phyloP scores from a whole-genome alignment of 2,888 invertebrate genomes.

The Lysandra coridon region DNA sequence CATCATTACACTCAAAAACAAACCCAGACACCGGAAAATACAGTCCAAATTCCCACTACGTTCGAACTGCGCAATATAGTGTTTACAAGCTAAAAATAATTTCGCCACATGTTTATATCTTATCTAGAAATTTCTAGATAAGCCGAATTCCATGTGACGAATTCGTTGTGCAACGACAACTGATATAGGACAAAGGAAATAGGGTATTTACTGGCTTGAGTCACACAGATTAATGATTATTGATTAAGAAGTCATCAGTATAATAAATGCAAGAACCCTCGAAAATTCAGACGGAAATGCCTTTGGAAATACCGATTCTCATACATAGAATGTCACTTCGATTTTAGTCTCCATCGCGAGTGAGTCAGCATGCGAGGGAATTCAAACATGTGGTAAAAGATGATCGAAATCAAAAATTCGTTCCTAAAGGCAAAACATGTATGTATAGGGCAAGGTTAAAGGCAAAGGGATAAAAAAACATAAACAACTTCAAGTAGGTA shows the following conservation, averaged over 20 bases:
- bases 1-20: not conserved
- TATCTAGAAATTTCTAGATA: constrained; percentile 27
- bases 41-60: not conserved
- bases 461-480: too few species aligned
- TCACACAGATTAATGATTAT: not conserved
- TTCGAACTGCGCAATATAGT: not conserved
- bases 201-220: not conserved
- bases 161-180: constrained; percentile 2
- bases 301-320: too few species aligned
- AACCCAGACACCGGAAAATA: not conserved
- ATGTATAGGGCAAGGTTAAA: too few species aligned
- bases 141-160: constrained; percentile 24
- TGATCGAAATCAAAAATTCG: too few species aligned
- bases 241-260: not conserved
- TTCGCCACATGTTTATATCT: constrained; percentile 14
- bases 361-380: too few species aligned
- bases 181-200: constrained; percentile 20
- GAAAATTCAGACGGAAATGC: too few species aligned
- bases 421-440: too few species aligned
- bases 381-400: too few species aligned
- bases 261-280: too few species aligned
- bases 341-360: too few species aligned
- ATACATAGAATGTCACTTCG: too few species aligned
- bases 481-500: too few species aligned
- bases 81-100: constrained; percentile 25